Evolutionary conservation across 2,797 vertebrate species (phyloP).

Genomic region (Graptemys geographica): DNA sequence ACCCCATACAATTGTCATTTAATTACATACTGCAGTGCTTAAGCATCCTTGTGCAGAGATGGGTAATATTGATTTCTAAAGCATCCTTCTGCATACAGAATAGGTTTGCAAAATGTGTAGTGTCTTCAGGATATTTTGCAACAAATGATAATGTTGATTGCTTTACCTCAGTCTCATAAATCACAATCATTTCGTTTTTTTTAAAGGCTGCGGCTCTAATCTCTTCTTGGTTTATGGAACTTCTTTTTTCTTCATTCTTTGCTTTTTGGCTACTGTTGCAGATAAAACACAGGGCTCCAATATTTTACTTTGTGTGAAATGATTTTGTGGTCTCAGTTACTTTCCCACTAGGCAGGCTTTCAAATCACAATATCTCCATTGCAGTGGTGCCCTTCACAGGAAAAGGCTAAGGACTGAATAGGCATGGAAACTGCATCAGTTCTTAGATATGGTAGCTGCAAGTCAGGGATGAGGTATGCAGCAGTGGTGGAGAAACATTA

Average conservation of each 20-base stretch:
- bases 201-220: neutral
- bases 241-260: neutral
- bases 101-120: neutral
- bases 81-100: neutral
- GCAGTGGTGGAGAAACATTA: neutral
- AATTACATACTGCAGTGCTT: fast-evolving
- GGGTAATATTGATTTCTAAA: neutral
- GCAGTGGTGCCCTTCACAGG: fast-evolving
- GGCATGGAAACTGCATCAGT: neutral
- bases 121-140: neutral
- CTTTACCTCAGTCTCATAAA: no score
- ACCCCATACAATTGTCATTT: neutral
- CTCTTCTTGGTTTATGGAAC: neutral
- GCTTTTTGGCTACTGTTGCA: neutral
- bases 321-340: neutral
- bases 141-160: neutral
- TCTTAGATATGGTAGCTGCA: neutral
- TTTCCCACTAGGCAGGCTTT: neutral
- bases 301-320: neutral
- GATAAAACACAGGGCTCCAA: neutral
- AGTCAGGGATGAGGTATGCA: neutral
- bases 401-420: neutral
- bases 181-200: neutral
- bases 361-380: neutral
- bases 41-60: neutral